Evolutionary conservation across 2,113 vertebrate genomes (phyloP).

Genomic region (Dryoscopus gambensis): DNA sequence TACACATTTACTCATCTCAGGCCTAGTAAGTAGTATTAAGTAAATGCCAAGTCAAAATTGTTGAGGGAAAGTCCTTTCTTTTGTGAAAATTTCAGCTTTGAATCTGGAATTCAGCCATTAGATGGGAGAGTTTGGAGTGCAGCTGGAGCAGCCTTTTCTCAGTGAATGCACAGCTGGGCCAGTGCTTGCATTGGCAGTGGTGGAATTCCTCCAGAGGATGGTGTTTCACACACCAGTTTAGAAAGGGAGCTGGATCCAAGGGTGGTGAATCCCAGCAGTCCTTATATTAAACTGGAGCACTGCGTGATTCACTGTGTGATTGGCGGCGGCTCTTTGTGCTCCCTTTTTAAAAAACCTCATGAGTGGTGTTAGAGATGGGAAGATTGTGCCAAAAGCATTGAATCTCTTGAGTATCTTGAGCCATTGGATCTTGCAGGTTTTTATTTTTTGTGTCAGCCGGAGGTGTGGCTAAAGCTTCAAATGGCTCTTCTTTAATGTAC

Average conservation of each 20-base stretch:
- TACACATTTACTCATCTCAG: not conserved
- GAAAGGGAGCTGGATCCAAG: not conserved
- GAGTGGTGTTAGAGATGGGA: not conserved
- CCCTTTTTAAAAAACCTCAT: not conserved
- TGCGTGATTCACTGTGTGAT: not conserved
- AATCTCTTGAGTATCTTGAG: not conserved
- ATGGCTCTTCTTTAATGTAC: not conserved
- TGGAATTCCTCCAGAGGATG: not conserved
- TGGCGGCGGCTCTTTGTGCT: not conserved
- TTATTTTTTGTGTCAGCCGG: not conserved
- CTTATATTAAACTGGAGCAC: not conserved
- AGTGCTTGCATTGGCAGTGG: not conserved
- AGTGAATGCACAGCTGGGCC: not conserved
- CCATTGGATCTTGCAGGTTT: not conserved
- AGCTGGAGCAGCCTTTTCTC: not conserved
- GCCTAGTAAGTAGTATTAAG: not conserved
- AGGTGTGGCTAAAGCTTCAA: conserved; percentile 13
- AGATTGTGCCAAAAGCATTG: not conserved
- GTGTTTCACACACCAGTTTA: not conserved
- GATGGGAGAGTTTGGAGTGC: not conserved
- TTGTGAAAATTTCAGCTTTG: not conserved
- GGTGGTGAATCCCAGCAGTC: not conserved
- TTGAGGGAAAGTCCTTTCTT: not conserved
- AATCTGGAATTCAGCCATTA: not conserved
- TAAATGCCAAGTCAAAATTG: not conserved